Percentiles rank a stretch among this genome's conserved stretches.
Conservation (phyloP, 2,113 vertebrate genomes). For the Ophthalmolycus amberensis region DNA sequence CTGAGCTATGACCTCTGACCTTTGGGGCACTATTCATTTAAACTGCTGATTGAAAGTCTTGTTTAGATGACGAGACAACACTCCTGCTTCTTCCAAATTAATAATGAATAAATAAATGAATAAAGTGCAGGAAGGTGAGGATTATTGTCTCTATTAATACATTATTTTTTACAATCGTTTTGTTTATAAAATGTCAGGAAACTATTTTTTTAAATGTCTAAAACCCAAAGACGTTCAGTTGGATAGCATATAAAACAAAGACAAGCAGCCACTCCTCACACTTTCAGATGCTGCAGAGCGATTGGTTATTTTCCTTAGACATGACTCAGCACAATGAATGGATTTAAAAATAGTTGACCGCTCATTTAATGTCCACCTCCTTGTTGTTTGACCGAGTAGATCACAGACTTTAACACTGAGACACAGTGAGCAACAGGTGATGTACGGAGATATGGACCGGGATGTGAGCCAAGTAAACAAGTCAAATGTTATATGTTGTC, state of each 20-base stretch:
- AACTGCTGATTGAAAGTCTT: background rate
- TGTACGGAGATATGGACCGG: too few relatives aligned
- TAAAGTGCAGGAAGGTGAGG: background rate
- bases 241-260: background rate
- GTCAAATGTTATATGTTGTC: background rate
- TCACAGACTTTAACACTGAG: background rate
- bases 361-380: background rate
- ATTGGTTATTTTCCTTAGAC: background rate
- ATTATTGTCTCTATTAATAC: background rate
- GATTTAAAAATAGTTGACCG: background rate
- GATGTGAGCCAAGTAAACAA: background rate
- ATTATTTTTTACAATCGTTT: background rate
- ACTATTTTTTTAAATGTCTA: too few relatives aligned
- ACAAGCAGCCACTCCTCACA: background rate
- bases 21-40: background rate
- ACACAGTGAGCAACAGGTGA: background rate
- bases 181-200: too few relatives aligned
- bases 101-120: background rate
- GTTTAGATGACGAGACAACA: background rate
- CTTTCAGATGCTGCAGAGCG: background rate
- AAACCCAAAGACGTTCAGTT: background rate
- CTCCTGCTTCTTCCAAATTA: too few relatives aligned
- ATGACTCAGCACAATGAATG: background rate
- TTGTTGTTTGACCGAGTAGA: background rate
- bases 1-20: background rate